Percentiles rank a stretch among this genome's conserved stretches.
Conservation (phyloP, 2,888 invertebrate genomes). For the Aquatica leii region DNA sequence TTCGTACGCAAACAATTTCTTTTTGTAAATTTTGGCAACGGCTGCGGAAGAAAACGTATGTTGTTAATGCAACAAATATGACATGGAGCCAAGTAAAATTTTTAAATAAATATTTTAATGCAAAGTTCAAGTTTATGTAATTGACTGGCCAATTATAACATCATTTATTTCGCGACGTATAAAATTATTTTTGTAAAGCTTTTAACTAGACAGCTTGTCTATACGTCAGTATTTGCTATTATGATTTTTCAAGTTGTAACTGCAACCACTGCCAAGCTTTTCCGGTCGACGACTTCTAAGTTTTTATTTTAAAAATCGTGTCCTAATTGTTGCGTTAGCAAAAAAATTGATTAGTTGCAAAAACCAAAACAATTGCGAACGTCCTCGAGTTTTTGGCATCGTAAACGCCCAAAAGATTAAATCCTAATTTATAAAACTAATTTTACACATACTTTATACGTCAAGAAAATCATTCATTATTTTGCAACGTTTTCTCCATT, state of each 20-base stretch:
- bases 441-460: no score
- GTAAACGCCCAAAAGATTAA: no score
- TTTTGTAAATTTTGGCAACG: neutral
- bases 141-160: neutral
- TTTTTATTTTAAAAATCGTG: constrained; percentile 2
- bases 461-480: no score
- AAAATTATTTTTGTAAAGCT: constrained; percentile 10
- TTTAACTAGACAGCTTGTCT: constrained; percentile 36
- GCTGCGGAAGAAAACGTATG: neutral
- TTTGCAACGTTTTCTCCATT: no score
- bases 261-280: constrained; percentile 25
- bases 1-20: neutral
- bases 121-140: neutral
- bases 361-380: neutral
- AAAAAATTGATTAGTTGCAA: neutral
- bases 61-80: neutral
- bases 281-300: constrained; percentile 31
- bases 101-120: constrained; percentile 5
- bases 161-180: neutral
- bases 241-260: constrained; percentile 22
- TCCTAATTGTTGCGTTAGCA: neutral
- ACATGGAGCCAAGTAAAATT: neutral
- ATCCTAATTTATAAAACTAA: no score
- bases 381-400: no score
- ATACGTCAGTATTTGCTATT: constrained; percentile 18